Conservation (phyloP, 1,140 invertebrate genomes). For the Drosophila erecta region DNA sequence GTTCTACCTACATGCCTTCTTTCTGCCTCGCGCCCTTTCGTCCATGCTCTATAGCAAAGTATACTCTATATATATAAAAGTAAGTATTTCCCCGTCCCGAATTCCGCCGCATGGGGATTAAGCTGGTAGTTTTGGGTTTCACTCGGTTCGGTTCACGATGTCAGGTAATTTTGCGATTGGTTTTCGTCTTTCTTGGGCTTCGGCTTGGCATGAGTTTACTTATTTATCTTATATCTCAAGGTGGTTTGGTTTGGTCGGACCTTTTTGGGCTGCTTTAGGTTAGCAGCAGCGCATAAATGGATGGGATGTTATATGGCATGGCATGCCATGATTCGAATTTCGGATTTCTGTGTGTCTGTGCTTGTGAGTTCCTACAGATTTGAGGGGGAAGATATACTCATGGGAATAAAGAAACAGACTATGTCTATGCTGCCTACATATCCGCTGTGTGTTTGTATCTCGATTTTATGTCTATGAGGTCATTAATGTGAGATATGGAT, state of each 20-base stretch:
- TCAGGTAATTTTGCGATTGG: conserved; percentile 67
- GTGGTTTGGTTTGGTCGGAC: conserved; percentile 63
- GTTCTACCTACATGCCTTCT: conserved; percentile 23
- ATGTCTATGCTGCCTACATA: conserved; percentile 9
- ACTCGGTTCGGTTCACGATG: conserved; percentile 54
- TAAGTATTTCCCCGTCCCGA: conserved; percentile 9
- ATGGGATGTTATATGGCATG: conserved; percentile 45
- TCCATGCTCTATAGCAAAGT: conserved; percentile 2
- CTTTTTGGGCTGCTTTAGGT: conserved; percentile 26
- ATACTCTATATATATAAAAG: conserved; percentile 7
- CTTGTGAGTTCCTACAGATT: conserved; percentile 33
- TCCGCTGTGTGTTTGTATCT: conserved; percentile 3
- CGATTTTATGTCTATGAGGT: conserved; percentile 25
- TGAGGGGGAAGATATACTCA: conserved; percentile 32
- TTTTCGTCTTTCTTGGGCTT: conserved; percentile 47
- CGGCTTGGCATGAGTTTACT: conserved; percentile 40
- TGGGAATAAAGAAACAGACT: conserved; percentile 46
- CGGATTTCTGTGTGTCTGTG: conserved; percentile 4
- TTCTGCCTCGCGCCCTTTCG: conserved; percentile 1
- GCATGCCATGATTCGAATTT: conserved; percentile 22
- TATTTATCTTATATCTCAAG: conserved; percentile 60
- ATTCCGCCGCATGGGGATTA: conserved; percentile 31
- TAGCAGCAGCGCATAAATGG: conserved; percentile 35
- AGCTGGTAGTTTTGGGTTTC: conserved; percentile 58
- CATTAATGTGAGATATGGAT: conserved; percentile 38